Percentiles rank a stretch among this genome's conserved stretches.
These are phyloP conservation scores for Oikopleura albicans DNA, from an alignment of 23 tunicate genomes.

Conservation along the genomic window DNA sequence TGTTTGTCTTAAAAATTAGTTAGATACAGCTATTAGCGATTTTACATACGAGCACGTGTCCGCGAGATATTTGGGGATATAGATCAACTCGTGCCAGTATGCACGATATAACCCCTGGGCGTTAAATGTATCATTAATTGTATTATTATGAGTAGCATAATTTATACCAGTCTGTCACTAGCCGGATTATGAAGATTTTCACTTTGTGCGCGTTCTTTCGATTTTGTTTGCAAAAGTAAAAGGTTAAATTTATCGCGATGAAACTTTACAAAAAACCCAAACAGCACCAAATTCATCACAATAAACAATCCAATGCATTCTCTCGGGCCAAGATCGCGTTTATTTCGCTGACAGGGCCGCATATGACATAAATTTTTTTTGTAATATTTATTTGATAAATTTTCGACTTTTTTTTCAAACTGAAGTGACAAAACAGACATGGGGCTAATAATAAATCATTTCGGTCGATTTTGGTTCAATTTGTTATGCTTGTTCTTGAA, in stretches of 20 bases:
- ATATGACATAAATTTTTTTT: background rate
- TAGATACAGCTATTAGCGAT: no score
- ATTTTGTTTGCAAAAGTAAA: background rate
- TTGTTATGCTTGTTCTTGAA: background rate
- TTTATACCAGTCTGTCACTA: background rate
- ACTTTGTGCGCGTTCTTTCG: background rate
- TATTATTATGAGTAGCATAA: background rate
- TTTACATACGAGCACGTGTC: no score
- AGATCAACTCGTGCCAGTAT: no score
- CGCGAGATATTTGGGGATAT: no score
- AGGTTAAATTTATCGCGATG: background rate
- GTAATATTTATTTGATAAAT: no score
- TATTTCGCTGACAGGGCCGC: background rate
- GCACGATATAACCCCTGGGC: no score
- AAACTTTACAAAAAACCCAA: background rate
- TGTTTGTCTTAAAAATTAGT: no score
- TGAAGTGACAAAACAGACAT: no score
- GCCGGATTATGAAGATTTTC: background rate
- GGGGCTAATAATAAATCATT: no score
- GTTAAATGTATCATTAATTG: background rate
- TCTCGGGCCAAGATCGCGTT: background rate
- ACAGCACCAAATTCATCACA: background rate
- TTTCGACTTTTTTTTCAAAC: no score
- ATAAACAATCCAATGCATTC: background rate
- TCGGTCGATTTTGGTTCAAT: no score